These are phyloP conservation scores for Allolobophora icterica DNA, from an alignment of 2,888 invertebrate genomes.

Conservation along the genomic window DNA sequence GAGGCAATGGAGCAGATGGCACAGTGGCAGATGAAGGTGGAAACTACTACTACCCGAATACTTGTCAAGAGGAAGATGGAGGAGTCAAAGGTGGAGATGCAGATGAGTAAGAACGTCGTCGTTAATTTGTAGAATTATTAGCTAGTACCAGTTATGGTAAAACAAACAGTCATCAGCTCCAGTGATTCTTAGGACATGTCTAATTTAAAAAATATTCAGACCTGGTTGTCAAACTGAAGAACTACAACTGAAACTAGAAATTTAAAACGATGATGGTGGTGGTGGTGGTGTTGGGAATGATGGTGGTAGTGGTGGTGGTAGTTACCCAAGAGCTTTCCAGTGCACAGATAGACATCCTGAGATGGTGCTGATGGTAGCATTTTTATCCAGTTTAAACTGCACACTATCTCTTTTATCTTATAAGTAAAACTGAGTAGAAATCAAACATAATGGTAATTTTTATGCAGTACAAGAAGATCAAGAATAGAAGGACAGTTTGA, in stretches of 20 bases:
- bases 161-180: not conserved
- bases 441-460: not conserved
- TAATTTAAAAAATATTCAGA: not conserved
- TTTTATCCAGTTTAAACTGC: not conserved
- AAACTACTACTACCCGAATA: not conserved
- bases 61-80: not conserved
- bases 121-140: not conserved
- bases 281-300: too few species aligned
- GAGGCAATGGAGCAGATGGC: not conserved
- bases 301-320: not conserved
- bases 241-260: not conserved
- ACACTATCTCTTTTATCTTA: not conserved
- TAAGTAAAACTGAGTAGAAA: not conserved
- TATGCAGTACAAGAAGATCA: not conserved
- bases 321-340: not conserved
- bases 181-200: not conserved
- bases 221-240: not conserved
- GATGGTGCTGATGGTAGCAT: not conserved
- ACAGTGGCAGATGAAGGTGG: not conserved
- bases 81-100: conserved; percentile 1
- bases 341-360: not conserved
- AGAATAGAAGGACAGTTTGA: not conserved
- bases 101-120: not conserved
- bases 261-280: not conserved
- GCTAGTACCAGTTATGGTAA: not conserved